Conservation (phyloP, 2,113 vertebrate genomes). For the Nycticebus coucang region DNA sequence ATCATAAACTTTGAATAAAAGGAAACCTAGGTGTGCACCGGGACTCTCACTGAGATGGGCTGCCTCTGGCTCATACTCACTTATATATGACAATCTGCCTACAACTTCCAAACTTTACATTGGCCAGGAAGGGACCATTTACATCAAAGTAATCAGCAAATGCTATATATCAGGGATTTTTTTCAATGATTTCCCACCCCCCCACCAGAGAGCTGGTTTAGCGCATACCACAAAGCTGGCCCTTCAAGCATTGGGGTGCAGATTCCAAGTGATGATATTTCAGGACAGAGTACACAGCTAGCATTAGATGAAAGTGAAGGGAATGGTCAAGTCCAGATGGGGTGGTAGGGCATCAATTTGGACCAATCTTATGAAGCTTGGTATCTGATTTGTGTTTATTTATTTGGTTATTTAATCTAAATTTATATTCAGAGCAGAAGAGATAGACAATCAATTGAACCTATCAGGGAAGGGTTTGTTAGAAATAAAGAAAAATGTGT, state of each 20-base stretch:
- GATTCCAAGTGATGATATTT: not conserved
- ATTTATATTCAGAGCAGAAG: not conserved
- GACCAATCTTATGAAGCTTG: fast-evolving
- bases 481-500: not conserved
- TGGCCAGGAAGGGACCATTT: not conserved
- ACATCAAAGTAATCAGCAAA: not conserved
- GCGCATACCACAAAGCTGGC: not conserved
- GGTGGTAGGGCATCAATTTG: not conserved
- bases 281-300: not conserved
- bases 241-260: not conserved
- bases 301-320: not conserved
- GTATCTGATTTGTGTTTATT: not conserved
- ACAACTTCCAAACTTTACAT: not conserved
- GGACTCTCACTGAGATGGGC: too few species aligned
- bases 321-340: too few species aligned
- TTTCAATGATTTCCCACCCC: not conserved
- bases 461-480: not conserved
- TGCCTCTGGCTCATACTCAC: not conserved
- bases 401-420: not conserved
- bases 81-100: not conserved
- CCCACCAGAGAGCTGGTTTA: not conserved
- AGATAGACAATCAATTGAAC: too few species aligned
- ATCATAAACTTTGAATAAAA: not conserved
- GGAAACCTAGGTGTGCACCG: not conserved
- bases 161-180: not conserved